Evolutionary conservation across 2,113 vertebrate species (phyloP), one percentile per base, ranked within the genome.

Genomic region (Pseudorectes ferrugineus): DNA sequence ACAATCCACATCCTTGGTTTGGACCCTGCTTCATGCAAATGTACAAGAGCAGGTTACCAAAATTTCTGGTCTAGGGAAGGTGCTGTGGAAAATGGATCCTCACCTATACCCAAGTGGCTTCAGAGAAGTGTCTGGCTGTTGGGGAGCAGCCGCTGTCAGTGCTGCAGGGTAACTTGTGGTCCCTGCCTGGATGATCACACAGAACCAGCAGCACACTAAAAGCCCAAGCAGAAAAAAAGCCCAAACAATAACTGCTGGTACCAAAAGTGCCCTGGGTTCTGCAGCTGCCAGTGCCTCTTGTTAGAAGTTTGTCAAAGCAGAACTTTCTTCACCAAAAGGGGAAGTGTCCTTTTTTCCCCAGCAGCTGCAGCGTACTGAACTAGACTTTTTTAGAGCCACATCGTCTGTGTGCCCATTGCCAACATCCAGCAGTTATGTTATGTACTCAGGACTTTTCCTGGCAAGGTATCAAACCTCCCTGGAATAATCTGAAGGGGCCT

Each of bases 371-470:
- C 17, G 26, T 48, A 48, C 86, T 46, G 74, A 94, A 59, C n/a
- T 16, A 22, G 52, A 67, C 4, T 6, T 80, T 96, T 95, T 83
- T n/a, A 85, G 63, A 95, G 66, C 38, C 70, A 85, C 84, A 61
- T 91, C 3, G 1, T 76, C 67, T 38, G 45, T 14, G 1, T 82
- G 67, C 81, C 89, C 92, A 40, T 3, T 93, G 85, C 92, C 81
- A 87, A 67, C 89, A 83, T 62, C 68, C 85, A 93, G 92, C 92
- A 95, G 38, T 72, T 51, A 59, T 76, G 81, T 89, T 72, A 73
- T 74, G 81, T 85, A 66, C 81, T 79, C 71, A 25, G 54, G 88
- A 73, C 71, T 94, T 94, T 95, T 95, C 94, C 85, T 97, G 93
- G 95, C 81, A 0, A 20, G 66, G 63, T 62, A 70, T 76, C 94